These are phyloP conservation scores for Zapornia atra DNA, from an alignment of 2,113 vertebrate species.

Conservation along the genomic window DNA sequence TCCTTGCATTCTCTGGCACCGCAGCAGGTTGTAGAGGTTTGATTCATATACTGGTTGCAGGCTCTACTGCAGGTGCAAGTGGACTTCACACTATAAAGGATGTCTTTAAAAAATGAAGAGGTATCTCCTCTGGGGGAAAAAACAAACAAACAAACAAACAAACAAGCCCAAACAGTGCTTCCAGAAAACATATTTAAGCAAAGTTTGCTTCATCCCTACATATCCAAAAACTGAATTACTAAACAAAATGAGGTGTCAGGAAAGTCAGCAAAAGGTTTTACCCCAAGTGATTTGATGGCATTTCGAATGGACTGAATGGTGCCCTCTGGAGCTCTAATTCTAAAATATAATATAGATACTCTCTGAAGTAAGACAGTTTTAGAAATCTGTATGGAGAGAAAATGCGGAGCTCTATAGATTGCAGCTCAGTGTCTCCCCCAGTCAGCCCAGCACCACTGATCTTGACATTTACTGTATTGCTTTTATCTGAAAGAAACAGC, in stretches of 20 bases:
- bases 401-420: background rate
- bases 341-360: background rate
- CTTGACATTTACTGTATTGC: background rate
- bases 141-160: background rate
- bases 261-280: slow-evolving; percentile 8
- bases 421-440: background rate
- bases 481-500: background rate
- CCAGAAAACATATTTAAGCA: background rate
- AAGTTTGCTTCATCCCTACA: background rate
- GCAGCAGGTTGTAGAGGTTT: background rate
- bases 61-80: background rate
- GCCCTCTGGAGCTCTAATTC: background rate
- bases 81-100: background rate
- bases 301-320: background rate
- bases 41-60: background rate
- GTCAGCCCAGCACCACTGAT: background rate
- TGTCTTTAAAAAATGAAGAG: background rate
- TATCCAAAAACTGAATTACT: background rate
- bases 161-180: background rate
- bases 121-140: background rate
- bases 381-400: background rate
- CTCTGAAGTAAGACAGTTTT: background rate
- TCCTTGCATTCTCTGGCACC: background rate
- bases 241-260: slow-evolving; percentile 22
- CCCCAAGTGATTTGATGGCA: background rate